These are phyloP conservation scores for Lytechinus pictus DNA, from an alignment of 35 echinoderm and acorn worm genomes.

Conservation along the genomic window DNA sequence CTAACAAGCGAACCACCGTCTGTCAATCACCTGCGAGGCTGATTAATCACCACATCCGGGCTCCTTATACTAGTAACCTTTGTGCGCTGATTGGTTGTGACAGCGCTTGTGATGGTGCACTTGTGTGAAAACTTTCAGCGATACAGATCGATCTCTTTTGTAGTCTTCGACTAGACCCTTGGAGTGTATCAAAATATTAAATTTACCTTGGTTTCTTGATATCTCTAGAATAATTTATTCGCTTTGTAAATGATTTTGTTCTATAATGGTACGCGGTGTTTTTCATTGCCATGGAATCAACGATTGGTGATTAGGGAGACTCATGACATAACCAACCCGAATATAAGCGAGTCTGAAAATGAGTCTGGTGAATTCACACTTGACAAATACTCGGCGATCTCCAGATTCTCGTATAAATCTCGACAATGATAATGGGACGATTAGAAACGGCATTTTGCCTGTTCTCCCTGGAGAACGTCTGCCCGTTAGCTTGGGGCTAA, in stretches of 20 bases:
- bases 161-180: background rate
- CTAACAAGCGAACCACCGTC: background rate
- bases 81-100: conserved; percentile 47
- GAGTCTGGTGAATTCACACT: background rate
- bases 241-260: too few relatives aligned
- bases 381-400: background rate
- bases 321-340: background rate
- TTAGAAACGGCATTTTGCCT: background rate
- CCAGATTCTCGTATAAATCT: background rate
- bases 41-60: conserved; percentile 56
- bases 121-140: conserved; percentile 32
- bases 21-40: conserved; percentile 46
- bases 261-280: too few relatives aligned
- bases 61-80: conserved; percentile 33
- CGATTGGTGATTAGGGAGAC: background rate
- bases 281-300: too few relatives aligned
- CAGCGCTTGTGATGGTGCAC: conserved; percentile 13
- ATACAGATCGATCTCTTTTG: background rate
- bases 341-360: background rate
- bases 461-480: conserved; percentile 27
- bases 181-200: background rate
- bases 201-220: background rate
- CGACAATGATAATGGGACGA: background rate
- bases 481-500: conserved; percentile 34
- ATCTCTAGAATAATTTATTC: too few relatives aligned